These are phyloP conservation scores for Cephalotes varians DNA, from an alignment of 2,888 invertebrate species.

Conservation along the genomic window DNA sequence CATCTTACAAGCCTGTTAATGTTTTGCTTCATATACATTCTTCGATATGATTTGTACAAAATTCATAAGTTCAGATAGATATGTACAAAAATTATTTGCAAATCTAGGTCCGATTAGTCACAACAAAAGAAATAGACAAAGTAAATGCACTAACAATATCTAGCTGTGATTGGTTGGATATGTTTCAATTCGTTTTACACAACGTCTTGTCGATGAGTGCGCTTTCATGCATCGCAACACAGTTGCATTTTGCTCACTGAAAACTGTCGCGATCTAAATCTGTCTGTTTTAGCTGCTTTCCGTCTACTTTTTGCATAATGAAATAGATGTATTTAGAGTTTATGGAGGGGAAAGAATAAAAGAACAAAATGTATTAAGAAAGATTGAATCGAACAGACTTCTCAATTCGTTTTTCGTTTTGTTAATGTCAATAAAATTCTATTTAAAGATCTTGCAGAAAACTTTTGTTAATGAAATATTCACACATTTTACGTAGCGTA, in stretches of 20 bases:
- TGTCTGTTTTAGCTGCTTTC: background rate
- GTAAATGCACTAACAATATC: background rate
- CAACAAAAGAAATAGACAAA: background rate
- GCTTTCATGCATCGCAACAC: conserved; percentile 15
- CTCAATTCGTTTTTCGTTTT: too few species aligned
- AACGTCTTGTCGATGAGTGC: background rate
- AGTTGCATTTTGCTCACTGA: conserved; percentile 8
- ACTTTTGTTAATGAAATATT: too few species aligned
- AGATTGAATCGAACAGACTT: too few species aligned
- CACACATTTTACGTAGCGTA: too few species aligned
- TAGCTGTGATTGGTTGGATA: background rate
- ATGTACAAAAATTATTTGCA: background rate
- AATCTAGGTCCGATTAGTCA: background rate
- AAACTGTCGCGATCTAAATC: background rate
- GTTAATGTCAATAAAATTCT: too few species aligned
- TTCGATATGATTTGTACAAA: background rate
- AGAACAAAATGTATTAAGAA: too few species aligned
- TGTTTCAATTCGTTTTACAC: conserved; percentile 18
- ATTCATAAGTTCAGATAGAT: background rate
- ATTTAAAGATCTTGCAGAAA: too few species aligned
- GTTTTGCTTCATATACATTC: background rate
- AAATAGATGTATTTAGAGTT: too few species aligned
- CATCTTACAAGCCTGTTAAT: background rate
- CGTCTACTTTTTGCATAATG: background rate
- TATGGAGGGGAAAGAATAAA: too few species aligned